These are phyloP conservation scores for Akabosia matsudoensis DNA, from an alignment of 1,140 invertebrate genomes.

Conservation along the genomic window DNA sequence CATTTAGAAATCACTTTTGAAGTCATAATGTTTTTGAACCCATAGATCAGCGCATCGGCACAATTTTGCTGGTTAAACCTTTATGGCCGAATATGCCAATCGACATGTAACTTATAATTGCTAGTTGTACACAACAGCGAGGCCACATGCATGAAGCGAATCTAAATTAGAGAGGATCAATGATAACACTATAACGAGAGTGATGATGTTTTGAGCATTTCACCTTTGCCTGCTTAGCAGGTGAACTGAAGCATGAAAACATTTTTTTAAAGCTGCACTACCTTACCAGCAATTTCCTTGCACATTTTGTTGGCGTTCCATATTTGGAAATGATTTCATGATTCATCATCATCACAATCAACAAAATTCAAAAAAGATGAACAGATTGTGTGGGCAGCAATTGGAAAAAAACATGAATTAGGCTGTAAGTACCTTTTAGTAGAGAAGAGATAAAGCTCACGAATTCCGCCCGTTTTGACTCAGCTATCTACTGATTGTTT, in stretches of 20 bases:
- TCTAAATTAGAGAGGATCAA: not conserved
- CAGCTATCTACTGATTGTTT: not conserved
- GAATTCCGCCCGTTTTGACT: not conserved
- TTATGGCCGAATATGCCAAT: too few relatives aligned
- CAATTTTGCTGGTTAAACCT: too few relatives aligned
- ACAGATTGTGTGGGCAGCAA: conserved; percentile 6
- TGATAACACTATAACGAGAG: too few relatives aligned
- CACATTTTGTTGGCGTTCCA: not conserved
- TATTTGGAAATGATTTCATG: conserved; percentile 11
- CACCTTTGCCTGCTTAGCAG: not conserved
- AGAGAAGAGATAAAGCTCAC: not conserved
- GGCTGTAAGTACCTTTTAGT: not conserved
- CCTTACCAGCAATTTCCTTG: not conserved
- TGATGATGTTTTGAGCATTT: not conserved
- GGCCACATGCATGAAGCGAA: not conserved
- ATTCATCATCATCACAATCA: not conserved
- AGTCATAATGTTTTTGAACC: too few relatives aligned
- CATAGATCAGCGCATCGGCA: too few relatives aligned
- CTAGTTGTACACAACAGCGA: not conserved
- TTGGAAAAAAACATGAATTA: not conserved
- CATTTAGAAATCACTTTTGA: too few relatives aligned
- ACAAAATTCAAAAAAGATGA: not conserved
- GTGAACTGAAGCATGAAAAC: not conserved
- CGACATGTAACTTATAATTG: not conserved
- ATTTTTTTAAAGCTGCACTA: not conserved